Percentiles rank a stretch among this genome's conserved stretches.
Evolutionary conservation across 2,888 invertebrate species (phyloP).

Genomic region (Cyaniris semiargus): DNA sequence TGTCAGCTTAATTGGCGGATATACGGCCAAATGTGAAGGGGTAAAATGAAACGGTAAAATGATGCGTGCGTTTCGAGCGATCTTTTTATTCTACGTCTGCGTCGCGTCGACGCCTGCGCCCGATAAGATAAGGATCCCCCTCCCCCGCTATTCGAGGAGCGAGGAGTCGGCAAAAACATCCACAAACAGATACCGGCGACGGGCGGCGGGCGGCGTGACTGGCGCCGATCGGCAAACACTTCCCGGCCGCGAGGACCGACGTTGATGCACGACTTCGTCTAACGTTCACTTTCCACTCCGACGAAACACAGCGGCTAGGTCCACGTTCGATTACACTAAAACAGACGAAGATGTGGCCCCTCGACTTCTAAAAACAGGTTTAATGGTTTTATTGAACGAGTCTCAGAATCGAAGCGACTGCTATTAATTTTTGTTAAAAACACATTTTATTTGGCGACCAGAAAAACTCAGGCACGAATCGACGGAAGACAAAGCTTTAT

Average conservation of each 20-base stretch:
- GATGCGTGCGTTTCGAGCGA: slow-evolving; percentile 45
- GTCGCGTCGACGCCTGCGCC: slow-evolving; percentile 59
- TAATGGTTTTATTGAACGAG: slow-evolving; percentile 40
- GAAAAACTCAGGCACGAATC: slow-evolving; percentile 48
- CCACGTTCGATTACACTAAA: slow-evolving; percentile 15
- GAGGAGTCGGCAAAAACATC: slow-evolving; percentile 62
- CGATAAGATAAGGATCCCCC: slow-evolving; percentile 55
- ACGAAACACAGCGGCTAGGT: slow-evolving; percentile 27
- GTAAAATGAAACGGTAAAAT: slow-evolving; percentile 37
- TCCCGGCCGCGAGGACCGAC: slow-evolving; percentile 45
- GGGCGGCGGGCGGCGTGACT: slow-evolving; percentile 47
- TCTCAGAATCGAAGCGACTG: slow-evolving; percentile 42
- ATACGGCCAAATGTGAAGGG: slow-evolving; percentile 31
- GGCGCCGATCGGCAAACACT: slow-evolving; percentile 54
- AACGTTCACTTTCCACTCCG: slow-evolving; percentile 43
- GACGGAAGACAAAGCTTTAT: slow-evolving; percentile 48
- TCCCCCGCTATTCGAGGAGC: slow-evolving; percentile 45
- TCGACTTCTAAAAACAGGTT: slow-evolving; percentile 29
- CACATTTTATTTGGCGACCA: slow-evolving; percentile 38
- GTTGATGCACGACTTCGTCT: slow-evolving; percentile 56
- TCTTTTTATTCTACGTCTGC: slow-evolving; percentile 46
- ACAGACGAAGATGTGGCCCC: slow-evolving; percentile 28
- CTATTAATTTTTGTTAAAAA: slow-evolving; percentile 38
- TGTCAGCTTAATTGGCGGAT: slow-evolving; percentile 60
- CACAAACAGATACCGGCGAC: slow-evolving; percentile 62